Percentiles rank a stretch among this genome's conserved stretches.
Conservation (phyloP, 1,140 invertebrate genomes). For the Battus philenor region DNA sequence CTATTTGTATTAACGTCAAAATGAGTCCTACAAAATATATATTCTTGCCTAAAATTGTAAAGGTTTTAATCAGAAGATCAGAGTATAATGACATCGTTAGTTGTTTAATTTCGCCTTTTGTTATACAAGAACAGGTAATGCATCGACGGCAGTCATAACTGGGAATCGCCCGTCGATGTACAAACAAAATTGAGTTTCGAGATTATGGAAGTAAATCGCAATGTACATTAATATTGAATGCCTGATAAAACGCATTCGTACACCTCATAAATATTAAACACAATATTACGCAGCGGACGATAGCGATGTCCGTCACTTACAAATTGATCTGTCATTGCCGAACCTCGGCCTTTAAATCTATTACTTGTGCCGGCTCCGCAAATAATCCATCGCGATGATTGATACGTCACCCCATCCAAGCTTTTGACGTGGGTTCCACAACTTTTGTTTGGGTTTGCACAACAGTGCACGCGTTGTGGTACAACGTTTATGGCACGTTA, state of each 20-base stretch:
- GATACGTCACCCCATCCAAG: slow-evolving; percentile 15
- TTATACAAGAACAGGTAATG: too few relatives aligned
- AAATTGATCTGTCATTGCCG: slow-evolving; percentile 27
- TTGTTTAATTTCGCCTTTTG: too few relatives aligned
- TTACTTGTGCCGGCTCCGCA: slow-evolving; percentile 17
- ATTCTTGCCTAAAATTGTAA: too few relatives aligned
- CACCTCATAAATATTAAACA: slow-evolving; percentile 15
- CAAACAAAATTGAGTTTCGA: slow-evolving; percentile 7
- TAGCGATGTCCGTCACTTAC: slow-evolving; percentile 15
- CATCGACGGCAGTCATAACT: too few relatives aligned
- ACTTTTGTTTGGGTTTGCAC: slow-evolving; percentile 1
- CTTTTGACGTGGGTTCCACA: background rate
- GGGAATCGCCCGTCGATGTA: too few relatives aligned
- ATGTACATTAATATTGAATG: slow-evolving; percentile 14
- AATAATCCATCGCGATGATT: slow-evolving; percentile 26
- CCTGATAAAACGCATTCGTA: slow-evolving; percentile 9
- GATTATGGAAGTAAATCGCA: slow-evolving; percentile 14
- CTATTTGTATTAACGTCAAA: too few relatives aligned
- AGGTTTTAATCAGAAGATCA: too few relatives aligned
- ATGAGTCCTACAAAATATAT: too few relatives aligned
- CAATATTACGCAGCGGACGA: slow-evolving; percentile 1
- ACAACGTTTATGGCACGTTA: too few relatives aligned
- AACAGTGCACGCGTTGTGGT: too few relatives aligned
- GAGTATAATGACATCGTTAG: too few relatives aligned
- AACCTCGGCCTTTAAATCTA: slow-evolving; percentile 22